Evolutionary conservation across 2,797 vertebrate genomes (phyloP), one percentile per base, ranked within the genome.

Genomic region (Oryzias dopingdopingensis): DNA sequence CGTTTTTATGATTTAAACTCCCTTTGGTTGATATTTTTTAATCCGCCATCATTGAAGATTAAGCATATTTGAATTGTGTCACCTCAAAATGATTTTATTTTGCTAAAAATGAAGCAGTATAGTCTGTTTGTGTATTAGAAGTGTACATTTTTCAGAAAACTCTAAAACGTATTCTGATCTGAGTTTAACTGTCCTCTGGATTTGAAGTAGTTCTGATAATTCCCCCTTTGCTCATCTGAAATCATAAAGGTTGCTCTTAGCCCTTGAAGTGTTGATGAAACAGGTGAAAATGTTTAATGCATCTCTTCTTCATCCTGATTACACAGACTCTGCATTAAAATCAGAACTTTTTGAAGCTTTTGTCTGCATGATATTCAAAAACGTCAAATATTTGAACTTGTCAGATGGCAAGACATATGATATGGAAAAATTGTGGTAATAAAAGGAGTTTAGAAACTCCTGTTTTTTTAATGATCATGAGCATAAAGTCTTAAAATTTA

Each of bases 251-350:
- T 64, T 55, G 72, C 76, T 84, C 73, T 78, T 80, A 84, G 77
- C 80, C 83, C 76, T 86, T 77, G 81, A 89, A 86, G 85, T 88
- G 87, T 82, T 84, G 84, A 85, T 86, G 81, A 85, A 65, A 60
- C 43, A 20, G 58, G 64, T 59, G 66, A 68, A 65, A 52, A 75
- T 73, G 78, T 68, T 49, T 74, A 83, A 73, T 72, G 55, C 62
- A 3, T 69, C 52, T 79, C 42, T 61, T 52, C 43, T 49, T 43
- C 13, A 5, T 53, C 56, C 58, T 59, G 41, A 77, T 65, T 51
- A 75, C 66, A 59, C 74, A 63, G 54, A 47, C 57, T 67, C 63
- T 66, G 41, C 65, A 2, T 4, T 5, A 5, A 54, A 1, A 0
- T 26, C 60, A 47, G 49, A 62, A 41, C 58, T 54, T 15, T 22